A percentile compares a stretch with the other conserved stretches of the same genome.
Conservation (phyloP, 30 jellyfish, hydroid and myxozoan genomes). For the Pseudorhiza aurosa region DNA sequence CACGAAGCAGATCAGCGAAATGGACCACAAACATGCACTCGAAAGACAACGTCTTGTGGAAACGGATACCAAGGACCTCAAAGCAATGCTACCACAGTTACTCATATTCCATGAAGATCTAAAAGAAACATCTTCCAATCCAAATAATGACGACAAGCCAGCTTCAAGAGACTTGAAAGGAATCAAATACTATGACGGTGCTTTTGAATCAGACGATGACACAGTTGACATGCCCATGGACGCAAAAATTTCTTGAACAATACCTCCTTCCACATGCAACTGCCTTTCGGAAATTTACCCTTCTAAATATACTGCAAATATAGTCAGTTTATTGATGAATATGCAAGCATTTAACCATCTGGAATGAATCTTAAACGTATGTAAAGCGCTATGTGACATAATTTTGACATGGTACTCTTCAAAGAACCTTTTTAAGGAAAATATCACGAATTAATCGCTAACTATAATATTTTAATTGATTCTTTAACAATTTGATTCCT, state of each 20-base stretch:
- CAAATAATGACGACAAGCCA: background rate
- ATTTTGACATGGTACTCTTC: no score
- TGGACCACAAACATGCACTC: slow-evolving; percentile 17
- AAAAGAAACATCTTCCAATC: background rate
- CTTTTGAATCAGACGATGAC: slow-evolving; percentile 13
- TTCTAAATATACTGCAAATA: no score
- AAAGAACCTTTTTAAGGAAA: no score
- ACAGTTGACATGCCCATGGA: slow-evolving; percentile 37
- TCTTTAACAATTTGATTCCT: no score
- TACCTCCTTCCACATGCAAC: no score
- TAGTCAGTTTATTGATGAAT: no score
- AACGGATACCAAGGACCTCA: slow-evolving; percentile 24
- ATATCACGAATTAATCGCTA: no score
- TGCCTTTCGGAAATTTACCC: background rate
- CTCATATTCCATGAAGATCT: slow-evolving; percentile 22
- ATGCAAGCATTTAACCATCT: no score
- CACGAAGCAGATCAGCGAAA: background rate
- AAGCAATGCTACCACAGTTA: slow-evolving; percentile 22
- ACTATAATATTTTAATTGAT: no score
- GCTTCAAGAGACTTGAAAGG: background rate
- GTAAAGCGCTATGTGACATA: no score
- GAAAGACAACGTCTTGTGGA: slow-evolving; percentile 16
- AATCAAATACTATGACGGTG: background rate
- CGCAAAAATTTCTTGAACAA: background rate
- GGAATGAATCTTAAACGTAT: no score